Conservation (phyloP, 2,888 invertebrate species). For the Steinernema carpocapsae region DNA sequence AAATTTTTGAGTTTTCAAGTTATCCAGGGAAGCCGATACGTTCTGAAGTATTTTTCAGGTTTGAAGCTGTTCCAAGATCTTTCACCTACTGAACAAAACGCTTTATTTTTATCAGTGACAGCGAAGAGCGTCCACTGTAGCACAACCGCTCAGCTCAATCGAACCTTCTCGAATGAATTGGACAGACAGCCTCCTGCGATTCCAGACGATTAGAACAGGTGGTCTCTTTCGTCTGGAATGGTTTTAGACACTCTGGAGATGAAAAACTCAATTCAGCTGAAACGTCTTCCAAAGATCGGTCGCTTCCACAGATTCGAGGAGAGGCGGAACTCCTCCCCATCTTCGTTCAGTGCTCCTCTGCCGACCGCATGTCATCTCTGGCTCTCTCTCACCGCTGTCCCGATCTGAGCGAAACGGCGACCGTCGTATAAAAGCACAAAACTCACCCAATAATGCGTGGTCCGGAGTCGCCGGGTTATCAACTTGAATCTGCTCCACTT, state of each 20-base stretch:
- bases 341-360: background rate
- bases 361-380: conserved; percentile 1
- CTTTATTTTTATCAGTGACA: no score
- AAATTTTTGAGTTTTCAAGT: background rate
- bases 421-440: background rate
- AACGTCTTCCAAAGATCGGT: background rate
- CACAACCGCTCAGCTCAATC: no score
- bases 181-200: no score
- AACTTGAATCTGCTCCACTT: background rate
- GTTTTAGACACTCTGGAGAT: no score
- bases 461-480: background rate
- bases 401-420: background rate
- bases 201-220: no score
- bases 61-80: background rate
- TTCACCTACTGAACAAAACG: no score
- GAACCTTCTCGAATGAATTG: no score
- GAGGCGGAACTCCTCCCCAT: background rate
- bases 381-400: background rate
- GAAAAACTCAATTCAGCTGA: no score
- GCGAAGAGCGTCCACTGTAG: no score
- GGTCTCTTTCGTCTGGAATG: no score
- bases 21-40: background rate
- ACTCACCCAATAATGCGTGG: background rate
- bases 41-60: background rate
- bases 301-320: background rate